Conservation (phyloP, 2,113 vertebrate genomes). For the Dipodomys merriami region DNA sequence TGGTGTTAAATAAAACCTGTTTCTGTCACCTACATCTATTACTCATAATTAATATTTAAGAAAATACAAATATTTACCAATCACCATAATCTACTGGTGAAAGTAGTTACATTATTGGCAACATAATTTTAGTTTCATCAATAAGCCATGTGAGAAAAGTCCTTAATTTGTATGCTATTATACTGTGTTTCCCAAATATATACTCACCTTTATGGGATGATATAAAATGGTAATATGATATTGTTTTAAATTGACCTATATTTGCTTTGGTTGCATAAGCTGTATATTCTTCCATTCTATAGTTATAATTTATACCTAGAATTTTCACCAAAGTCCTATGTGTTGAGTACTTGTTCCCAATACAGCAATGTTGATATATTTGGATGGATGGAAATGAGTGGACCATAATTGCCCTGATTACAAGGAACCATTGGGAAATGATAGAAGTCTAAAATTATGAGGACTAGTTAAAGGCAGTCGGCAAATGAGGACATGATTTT, state of each 20-base stretch:
- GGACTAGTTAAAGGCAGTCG: too few relatives aligned
- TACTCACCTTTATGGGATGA: background rate
- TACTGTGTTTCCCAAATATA: background rate
- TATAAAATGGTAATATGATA: background rate
- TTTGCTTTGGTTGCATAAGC: background rate
- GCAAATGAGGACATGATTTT: too few relatives aligned
- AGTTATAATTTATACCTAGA: too few relatives aligned
- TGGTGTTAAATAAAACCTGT: constrained; percentile 68
- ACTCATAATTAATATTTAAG: constrained; percentile 75
- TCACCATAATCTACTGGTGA: constrained; percentile 65
- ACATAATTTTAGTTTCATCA: background rate
- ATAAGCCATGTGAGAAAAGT: constrained; percentile 3
- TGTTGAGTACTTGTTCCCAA: too few relatives aligned
- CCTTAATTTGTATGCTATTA: background rate
- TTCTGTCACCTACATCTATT: constrained; percentile 66
- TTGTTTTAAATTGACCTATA: background rate
- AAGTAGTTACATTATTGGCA: constrained; percentile 59
- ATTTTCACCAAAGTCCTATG: background rate
- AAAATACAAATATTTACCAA: constrained; percentile 81
- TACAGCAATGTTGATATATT: too few relatives aligned
- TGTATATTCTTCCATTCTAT: too few relatives aligned
- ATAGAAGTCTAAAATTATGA: too few relatives aligned
- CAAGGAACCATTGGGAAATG: too few relatives aligned
- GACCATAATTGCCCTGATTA: too few relatives aligned
- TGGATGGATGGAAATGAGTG: too few relatives aligned